A percentile compares a stretch with the other conserved stretches of the same genome.
phyloP scores from a whole-genome alignment of 2,888 invertebrate species.

The Pharmacophagus antenor region DNA sequence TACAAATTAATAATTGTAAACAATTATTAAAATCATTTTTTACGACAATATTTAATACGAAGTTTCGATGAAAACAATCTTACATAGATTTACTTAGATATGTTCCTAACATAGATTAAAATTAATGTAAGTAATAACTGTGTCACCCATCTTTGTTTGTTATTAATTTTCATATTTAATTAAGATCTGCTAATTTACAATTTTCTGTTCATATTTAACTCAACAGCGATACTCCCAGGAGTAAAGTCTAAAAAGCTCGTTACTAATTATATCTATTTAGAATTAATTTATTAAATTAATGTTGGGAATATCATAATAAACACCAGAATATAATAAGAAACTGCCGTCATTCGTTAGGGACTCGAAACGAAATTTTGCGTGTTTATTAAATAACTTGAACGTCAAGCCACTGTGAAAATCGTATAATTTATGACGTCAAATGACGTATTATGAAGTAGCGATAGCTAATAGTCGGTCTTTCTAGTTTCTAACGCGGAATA shows the following conservation, averaged over 20 bases:
- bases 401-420: too few relatives aligned
- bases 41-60: too few relatives aligned
- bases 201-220: conserved; percentile 57
- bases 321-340: background rate
- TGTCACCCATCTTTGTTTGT: conserved; percentile 53
- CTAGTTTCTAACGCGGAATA: too few relatives aligned
- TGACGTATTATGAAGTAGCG: background rate
- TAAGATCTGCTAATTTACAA: conserved; percentile 62
- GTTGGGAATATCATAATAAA: background rate
- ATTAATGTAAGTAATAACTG: background rate
- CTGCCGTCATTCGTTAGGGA: too few relatives aligned
- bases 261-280: background rate
- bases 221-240: conserved; percentile 51
- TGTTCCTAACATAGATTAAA: background rate
- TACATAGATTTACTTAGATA: too few relatives aligned
- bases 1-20: too few relatives aligned
- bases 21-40: too few relatives aligned
- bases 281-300: background rate
- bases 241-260: conserved; percentile 18
- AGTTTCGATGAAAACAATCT: too few relatives aligned
- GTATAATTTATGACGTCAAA: background rate
- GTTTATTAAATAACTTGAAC: too few relatives aligned
- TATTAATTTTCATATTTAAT: conserved; percentile 42
- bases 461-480: too few relatives aligned
- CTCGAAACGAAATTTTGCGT: background rate